Evolutionary conservation across 2,797 vertebrate genomes (phyloP), one percentile per base, ranked within the genome.

Genomic region (Dipus sagitta): DNA sequence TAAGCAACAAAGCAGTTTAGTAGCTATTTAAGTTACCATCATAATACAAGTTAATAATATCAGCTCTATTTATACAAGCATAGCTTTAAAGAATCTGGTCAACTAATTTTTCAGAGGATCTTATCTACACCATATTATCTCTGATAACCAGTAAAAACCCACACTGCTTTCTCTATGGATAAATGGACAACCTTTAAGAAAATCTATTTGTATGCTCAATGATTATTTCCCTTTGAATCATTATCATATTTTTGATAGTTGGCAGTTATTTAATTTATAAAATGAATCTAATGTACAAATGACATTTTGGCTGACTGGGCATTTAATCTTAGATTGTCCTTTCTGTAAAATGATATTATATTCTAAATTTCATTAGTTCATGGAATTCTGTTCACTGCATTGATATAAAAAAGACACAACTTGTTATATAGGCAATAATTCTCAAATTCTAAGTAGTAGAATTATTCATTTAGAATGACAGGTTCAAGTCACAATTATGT

Each of bases 391-490:
- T 62, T 62, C 20, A 12, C 30, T 92, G 13, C 93, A 64, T 23
- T 24, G 34, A 65, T 18, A 24, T 91, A 65, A 54, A 89, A 88
- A 90, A 86, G 14, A 42, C n/a, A 42, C 47, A 78, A 78, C 47
- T 67, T 92, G 64, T 90, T 82, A 90, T 81, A 76, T 89, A 83
- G 67, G 30, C 67, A 17, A 18, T 6, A 54, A 71, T 90, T 60
- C 75, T 96, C 93, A 81, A 94, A 94, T 42, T 32, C 67, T 90
- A 76, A 90, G 81, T 95, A 84, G 2, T 21, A 95, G 58, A 96
- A 97, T 94, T 76, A 84, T 88, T 95, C 91, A 92, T 94, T 97
- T 94, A 96, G 96, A 94, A 90, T 96, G 94, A 32, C 58, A 93
- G 86, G 23, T 71, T 62, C 86, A 0, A 3, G 4, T 7, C 2